Percentiles rank a stretch among this genome's conserved stretches.
Conservation (phyloP, 2,888 invertebrate species). For the Macrophya annulata region DNA sequence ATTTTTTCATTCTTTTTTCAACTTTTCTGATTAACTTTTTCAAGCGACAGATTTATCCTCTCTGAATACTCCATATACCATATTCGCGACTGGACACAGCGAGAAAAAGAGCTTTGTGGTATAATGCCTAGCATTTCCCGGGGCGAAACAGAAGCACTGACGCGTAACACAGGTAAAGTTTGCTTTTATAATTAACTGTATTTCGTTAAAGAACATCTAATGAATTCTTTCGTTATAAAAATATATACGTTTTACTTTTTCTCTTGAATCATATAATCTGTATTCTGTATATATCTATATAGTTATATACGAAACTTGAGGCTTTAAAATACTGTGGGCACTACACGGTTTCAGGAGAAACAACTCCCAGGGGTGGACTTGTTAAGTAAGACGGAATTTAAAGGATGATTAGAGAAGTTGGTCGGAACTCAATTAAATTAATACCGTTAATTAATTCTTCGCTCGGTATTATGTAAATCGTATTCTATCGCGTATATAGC, state of each 20-base stretch:
- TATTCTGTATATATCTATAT: background rate
- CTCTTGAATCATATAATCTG: background rate
- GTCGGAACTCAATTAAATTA: constrained; percentile 40
- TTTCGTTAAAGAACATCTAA: background rate
- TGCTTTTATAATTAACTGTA: constrained; percentile 3
- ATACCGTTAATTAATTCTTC: constrained; percentile 52
- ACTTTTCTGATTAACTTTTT: constrained; percentile 28
- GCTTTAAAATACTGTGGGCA: background rate
- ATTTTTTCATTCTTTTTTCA: background rate
- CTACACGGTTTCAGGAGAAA: background rate
- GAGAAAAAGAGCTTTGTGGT: constrained; percentile 10
- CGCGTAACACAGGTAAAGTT: constrained; percentile 7
- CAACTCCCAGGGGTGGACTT: constrained; percentile 34
- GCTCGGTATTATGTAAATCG: constrained; percentile 35
- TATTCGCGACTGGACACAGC: background rate
- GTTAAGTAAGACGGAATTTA: constrained; percentile 45
- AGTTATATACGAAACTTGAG: background rate
- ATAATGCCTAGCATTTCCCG: background rate
- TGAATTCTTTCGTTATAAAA: background rate
- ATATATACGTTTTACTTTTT: background rate
- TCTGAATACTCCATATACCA: constrained; percentile 6
- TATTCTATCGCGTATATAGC: constrained; percentile 7
- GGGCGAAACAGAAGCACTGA: background rate
- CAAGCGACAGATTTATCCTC: constrained; percentile 26
- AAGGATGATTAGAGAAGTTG: constrained; percentile 47